Evolutionary conservation across 1,140 invertebrate genomes (phyloP).

Genomic region (Nymphalis io): DNA sequence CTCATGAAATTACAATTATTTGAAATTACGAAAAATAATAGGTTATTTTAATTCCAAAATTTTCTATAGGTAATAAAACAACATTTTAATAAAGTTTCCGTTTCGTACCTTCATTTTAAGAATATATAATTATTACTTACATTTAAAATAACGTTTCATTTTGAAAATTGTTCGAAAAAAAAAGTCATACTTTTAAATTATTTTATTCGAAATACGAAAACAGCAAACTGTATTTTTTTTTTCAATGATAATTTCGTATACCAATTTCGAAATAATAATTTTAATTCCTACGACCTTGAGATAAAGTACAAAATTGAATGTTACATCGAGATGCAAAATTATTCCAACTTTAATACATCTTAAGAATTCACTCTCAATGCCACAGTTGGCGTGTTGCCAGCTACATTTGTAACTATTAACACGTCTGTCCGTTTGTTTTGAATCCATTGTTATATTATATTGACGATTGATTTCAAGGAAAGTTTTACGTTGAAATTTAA

Average conservation of each 20-base stretch:
- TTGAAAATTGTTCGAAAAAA: not conserved
- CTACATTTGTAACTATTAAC: slow-evolving; percentile 21
- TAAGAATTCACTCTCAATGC: slow-evolving; percentile 18
- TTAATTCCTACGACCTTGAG: not conserved
- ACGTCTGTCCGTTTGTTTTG: slow-evolving; percentile 17
- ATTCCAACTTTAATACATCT: not conserved
- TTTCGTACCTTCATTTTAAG: too few species aligned
- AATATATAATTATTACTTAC: too few species aligned
- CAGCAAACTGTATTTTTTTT: not conserved
- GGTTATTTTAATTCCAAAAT: too few species aligned
- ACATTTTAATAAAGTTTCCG: too few species aligned
- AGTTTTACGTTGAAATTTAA: not conserved
- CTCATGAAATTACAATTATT: too few species aligned
- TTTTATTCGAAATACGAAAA: not conserved
- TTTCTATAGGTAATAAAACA: too few species aligned
- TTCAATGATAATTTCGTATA: not conserved
- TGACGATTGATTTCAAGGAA: not conserved
- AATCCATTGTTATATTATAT: not conserved
- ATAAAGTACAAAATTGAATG: not conserved
- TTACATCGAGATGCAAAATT: not conserved
- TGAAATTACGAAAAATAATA: too few species aligned
- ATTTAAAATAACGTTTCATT: too few species aligned
- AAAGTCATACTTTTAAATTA: not conserved
- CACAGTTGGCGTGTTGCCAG: slow-evolving; percentile 18
- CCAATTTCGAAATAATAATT: not conserved